A percentile compares a stretch with the other conserved stretches of the same genome.
Evolutionary conservation across 35 echinoderm and acorn worm species (phyloP).

Genomic region (Eucidaris tribuloides): DNA sequence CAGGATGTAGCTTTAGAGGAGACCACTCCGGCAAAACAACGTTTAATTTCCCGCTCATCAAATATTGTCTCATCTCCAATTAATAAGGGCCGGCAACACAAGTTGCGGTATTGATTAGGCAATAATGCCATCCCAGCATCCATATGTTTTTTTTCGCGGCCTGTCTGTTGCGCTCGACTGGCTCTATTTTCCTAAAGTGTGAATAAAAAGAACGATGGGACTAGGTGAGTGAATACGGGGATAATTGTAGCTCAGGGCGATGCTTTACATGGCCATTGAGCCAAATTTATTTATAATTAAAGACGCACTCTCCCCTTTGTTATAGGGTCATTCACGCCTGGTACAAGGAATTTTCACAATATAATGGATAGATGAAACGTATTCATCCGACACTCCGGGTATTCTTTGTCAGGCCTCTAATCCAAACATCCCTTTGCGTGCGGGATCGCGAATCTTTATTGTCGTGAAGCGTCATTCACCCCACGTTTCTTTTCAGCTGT

Average conservation of each 20-base stretch:
- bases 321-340: slow-evolving; percentile 27
- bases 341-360: slow-evolving; percentile 26
- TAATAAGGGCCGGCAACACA: background rate
- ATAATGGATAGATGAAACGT: slow-evolving; percentile 36
- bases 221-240: background rate
- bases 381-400: slow-evolving; percentile 14
- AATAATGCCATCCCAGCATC: background rate
- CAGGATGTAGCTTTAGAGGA: too few relatives aligned
- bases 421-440: slow-evolving; percentile 60
- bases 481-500: slow-evolving; percentile 25
- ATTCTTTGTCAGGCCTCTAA: slow-evolving; percentile 49
- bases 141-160: slow-evolving; percentile 31
- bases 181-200: background rate
- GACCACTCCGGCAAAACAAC: too few relatives aligned
- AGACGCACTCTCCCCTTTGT: slow-evolving; percentile 34
- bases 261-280: slow-evolving; percentile 47
- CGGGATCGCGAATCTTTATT: slow-evolving; percentile 31
- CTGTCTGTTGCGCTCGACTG: slow-evolving; percentile 19
- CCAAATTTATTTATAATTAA: slow-evolving; percentile 77
- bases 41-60: background rate
- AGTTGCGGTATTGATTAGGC: background rate
- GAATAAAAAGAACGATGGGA: slow-evolving; percentile 35
- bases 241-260: slow-evolving; percentile 64
- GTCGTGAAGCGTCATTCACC: slow-evolving; percentile 26
- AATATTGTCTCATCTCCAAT: slow-evolving; percentile 27